phyloP scores from a whole-genome alignment of 1,140 invertebrate genomes.

The Calliphora vicina region DNA sequence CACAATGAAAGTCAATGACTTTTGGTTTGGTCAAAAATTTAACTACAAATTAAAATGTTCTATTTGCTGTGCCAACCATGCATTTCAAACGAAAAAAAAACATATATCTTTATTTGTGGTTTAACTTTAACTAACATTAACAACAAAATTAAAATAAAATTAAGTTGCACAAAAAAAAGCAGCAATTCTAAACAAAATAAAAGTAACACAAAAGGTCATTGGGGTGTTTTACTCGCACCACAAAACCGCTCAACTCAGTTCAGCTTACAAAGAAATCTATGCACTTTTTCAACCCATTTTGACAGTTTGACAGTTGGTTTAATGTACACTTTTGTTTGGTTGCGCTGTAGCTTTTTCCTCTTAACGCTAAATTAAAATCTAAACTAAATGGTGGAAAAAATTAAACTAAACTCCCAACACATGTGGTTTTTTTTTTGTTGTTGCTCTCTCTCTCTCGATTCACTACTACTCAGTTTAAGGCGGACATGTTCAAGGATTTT shows the following conservation, averaged over 20 bases:
- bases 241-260: not conserved
- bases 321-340: not conserved
- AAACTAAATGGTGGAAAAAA: not conserved
- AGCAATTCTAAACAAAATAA: not conserved
- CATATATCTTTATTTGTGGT: not conserved
- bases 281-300: not conserved
- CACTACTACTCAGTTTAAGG: no score
- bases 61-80: no score
- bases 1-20: not conserved
- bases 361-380: not conserved
- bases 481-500: slow-evolving; percentile 7
- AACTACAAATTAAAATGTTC: not conserved
- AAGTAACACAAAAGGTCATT: slow-evolving; percentile 13
- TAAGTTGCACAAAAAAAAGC: not conserved
- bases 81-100: not conserved
- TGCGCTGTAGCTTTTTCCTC: not conserved
- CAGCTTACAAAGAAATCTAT: not conserved
- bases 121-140: slow-evolving; percentile 11
- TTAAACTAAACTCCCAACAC: not conserved
- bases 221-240: not conserved
- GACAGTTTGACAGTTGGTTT: slow-evolving; percentile 1
- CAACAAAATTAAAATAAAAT: not conserved
- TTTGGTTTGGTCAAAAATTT: slow-evolving; percentile 15
- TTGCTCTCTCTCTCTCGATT: no score
- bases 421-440: not conserved